phyloP scores from a whole-genome alignment of 92 coral and sea anemone genomes.

The Palythoa caribaeorum region DNA sequence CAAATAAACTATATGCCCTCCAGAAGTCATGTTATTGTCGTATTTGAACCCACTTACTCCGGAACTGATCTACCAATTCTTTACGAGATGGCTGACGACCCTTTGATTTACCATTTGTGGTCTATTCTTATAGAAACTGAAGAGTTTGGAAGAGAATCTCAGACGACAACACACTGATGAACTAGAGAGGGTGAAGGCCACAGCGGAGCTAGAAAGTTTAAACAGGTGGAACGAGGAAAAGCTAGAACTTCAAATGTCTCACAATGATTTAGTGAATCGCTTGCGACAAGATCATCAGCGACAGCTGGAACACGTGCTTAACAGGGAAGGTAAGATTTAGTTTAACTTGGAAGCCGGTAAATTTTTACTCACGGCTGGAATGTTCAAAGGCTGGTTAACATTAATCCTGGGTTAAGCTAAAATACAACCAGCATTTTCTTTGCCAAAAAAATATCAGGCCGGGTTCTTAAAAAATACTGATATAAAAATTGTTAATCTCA shows the following conservation, averaged over 20 bases:
- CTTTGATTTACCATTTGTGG: neutral
- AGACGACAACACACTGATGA: constrained; percentile 81
- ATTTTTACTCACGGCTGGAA: no score
- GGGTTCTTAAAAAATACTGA: no score
- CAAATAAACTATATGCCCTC: no score
- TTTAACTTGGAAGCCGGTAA: no score
- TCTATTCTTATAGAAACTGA: constrained; percentile 61
- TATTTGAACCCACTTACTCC: neutral
- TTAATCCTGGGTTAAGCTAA: no score
- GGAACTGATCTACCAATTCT: neutral
- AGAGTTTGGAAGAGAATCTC: constrained; percentile 75
- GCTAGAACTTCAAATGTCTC: constrained; percentile 69
- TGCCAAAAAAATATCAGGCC: no score
- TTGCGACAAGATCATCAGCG: constrained; percentile 88
- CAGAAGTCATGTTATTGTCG: neutral
- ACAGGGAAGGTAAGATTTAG: constrained; percentile 62
- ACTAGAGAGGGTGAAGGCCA: constrained; percentile 47
- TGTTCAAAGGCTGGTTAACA: no score
- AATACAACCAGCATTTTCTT: no score
- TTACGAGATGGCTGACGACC: no score
- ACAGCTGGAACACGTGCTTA: constrained; percentile 75
- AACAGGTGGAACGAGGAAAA: constrained; percentile 68
- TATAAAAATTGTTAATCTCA: no score
- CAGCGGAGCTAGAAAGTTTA: constrained; percentile 66
- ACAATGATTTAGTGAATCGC: constrained; percentile 75